Evolutionary conservation across 2,888 invertebrate species (phyloP).

Genomic region (Lithophane semibrunnea): DNA sequence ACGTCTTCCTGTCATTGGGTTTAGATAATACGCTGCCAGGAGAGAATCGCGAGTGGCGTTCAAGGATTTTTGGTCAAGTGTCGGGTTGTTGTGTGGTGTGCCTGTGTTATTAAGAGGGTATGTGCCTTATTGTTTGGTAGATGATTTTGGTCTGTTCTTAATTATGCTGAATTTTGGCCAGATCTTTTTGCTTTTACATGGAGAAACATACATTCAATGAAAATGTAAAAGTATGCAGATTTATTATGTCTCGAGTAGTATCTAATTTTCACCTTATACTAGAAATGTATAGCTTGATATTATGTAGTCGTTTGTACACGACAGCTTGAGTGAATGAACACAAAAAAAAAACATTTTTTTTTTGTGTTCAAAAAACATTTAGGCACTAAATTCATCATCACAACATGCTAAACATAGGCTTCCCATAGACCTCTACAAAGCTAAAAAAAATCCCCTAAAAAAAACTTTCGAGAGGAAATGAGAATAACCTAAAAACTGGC

Average conservation of each 20-base stretch:
- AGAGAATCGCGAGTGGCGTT: slow-evolving; percentile 24
- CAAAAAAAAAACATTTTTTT: too few species aligned
- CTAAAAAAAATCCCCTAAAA: background rate
- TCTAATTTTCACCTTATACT: too few species aligned
- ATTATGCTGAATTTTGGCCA: background rate
- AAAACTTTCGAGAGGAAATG: background rate
- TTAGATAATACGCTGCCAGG: slow-evolving; percentile 53
- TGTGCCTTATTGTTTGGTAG: background rate
- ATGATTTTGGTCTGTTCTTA: background rate
- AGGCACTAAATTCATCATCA: background rate
- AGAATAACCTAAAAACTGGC: slow-evolving; percentile 38
- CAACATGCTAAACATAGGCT: too few species aligned
- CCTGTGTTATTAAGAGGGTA: background rate
- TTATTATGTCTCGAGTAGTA: too few species aligned
- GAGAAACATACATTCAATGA: too few species aligned
- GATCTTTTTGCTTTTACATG: background rate
- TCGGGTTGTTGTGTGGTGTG: slow-evolving; percentile 11
- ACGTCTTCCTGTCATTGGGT: slow-evolving; percentile 57
- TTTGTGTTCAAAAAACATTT: too few species aligned
- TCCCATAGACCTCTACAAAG: background rate
- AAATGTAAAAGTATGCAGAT: too few species aligned
- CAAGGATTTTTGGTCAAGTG: slow-evolving; percentile 56
- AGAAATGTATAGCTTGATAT: too few species aligned
- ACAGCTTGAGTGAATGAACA: too few species aligned
- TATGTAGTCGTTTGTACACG: too few species aligned